Evolutionary conservation across 2,888 invertebrate genomes (phyloP).

Genomic region (Meta bourneti): DNA sequence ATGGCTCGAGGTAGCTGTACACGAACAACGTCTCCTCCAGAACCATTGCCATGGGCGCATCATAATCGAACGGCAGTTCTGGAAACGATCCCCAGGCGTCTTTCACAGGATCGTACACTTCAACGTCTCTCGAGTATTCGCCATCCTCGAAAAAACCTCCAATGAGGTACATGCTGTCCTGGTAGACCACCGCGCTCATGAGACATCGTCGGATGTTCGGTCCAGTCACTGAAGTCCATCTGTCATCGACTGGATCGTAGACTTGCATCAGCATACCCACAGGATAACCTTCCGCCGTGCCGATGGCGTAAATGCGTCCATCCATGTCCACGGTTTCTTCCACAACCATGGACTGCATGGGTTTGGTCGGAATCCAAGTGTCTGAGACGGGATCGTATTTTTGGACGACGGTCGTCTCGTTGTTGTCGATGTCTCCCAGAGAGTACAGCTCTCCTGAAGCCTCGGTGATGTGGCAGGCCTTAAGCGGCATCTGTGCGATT

Average conservation of each 20-base stretch:
- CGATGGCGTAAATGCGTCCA: not conserved
- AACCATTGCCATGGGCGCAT: not conserved
- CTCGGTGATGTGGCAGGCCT: not conserved
- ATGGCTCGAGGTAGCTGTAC: not conserved
- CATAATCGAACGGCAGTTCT: not conserved
- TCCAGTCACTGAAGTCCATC: not conserved
- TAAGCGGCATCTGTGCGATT: not conserved
- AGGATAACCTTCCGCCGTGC: not conserved
- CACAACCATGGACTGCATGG: not conserved
- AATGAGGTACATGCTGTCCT: not conserved
- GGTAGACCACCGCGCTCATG: not conserved
- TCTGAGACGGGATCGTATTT: not conserved
- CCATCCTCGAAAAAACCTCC: not conserved
- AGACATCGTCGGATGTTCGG: not conserved
- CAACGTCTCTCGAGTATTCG: not conserved
- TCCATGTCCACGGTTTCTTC: not conserved
- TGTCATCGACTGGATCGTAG: not conserved
- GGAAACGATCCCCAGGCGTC: not conserved
- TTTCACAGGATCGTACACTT: slow-evolving; percentile 22
- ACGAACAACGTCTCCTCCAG: not conserved
- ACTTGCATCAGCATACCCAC: not conserved
- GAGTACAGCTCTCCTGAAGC: not conserved
- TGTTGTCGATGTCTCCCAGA: not conserved
- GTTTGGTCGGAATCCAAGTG: not conserved
- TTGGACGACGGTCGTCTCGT: not conserved